Conservation (phyloP, 2,113 vertebrate genomes). For the Trogon surrucura region DNA sequence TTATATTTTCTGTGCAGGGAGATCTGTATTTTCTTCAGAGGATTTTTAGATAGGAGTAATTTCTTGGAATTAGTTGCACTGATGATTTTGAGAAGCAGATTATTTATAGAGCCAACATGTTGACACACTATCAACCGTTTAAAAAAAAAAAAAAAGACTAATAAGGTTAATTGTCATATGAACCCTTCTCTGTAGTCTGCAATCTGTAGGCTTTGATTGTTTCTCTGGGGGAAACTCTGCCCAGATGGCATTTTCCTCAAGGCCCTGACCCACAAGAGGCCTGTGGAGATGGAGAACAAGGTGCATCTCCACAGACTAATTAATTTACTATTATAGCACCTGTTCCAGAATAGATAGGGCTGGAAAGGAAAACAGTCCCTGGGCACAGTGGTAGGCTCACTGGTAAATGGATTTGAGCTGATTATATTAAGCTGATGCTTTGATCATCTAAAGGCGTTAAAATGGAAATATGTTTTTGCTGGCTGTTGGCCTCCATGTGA, state of each 20-base stretch:
- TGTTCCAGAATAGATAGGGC: constrained; percentile 98
- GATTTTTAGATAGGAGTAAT: constrained; percentile 44
- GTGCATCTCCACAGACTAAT: constrained; percentile 98
- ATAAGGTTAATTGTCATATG: constrained; percentile 99
- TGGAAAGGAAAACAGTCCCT: constrained; percentile 84
- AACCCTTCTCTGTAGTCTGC: constrained; percentile 90
- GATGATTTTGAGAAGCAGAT: constrained; percentile 73
- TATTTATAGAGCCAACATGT: constrained; percentile 79
- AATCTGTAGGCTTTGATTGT: constrained; percentile 85
- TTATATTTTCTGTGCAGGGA: background rate
- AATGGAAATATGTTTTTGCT: constrained; percentile 96
- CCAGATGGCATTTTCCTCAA: constrained; percentile 97
- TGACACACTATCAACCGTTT: constrained; percentile 78
- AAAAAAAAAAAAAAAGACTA: constrained; percentile 82
- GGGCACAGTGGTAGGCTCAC: constrained; percentile 83
- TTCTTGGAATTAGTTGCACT: constrained; percentile 43
- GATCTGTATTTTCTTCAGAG: background rate
- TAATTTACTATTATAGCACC: constrained; percentile 99
- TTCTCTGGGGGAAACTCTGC: constrained; percentile 88
- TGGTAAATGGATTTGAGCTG: constrained; percentile 98
- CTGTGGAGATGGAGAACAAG: constrained; percentile 92
- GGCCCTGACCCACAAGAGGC: constrained; percentile 90
- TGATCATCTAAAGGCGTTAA: constrained; percentile 98
- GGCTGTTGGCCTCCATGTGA: constrained; percentile 80
- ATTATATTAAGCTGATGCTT: constrained; percentile 99